These are phyloP conservation scores for Asteroscopus sphinx DNA, from an alignment of 2,888 invertebrate species.

Conservation along the genomic window DNA sequence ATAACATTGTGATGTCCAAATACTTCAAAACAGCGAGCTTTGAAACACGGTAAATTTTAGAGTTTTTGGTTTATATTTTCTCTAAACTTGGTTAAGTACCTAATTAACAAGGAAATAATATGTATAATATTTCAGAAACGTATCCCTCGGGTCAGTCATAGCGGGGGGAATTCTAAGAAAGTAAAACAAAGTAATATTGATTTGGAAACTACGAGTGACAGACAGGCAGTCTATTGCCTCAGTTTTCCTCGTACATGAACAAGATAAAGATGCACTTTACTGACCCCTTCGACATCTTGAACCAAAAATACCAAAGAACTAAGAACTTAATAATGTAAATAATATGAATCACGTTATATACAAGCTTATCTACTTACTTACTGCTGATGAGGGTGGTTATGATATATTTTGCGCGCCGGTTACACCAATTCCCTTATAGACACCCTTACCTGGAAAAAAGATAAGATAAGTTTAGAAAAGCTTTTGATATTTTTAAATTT, in stretches of 20 bases:
- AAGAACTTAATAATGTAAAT: conserved; percentile 25
- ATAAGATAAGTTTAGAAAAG: conserved; percentile 8
- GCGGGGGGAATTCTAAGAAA: not conserved
- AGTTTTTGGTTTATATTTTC: no score
- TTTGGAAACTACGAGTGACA: conserved; percentile 4
- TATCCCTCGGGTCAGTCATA: no score
- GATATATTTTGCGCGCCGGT: conserved; percentile 6
- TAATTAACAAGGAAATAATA: no score
- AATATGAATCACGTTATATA: conserved; percentile 31
- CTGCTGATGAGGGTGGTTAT: not conserved
- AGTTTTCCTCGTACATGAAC: conserved; percentile 1
- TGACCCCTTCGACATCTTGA: conserved; percentile 14
- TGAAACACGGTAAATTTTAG: no score
- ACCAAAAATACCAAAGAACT: not conserved
- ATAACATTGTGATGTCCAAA: no score
- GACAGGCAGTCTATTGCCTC: conserved; percentile 11
- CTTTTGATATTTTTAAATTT: not conserved
- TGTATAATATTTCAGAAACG: no score
- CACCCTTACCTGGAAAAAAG: conserved; percentile 40
- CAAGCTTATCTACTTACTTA: conserved; percentile 30
- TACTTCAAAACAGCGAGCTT: no score
- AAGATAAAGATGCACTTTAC: conserved; percentile 23
- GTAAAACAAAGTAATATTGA: not conserved
- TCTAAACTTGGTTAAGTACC: no score
- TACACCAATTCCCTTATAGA: not conserved